Conservation (phyloP, 2,888 invertebrate genomes). For the Pseudanteris insignis region DNA sequence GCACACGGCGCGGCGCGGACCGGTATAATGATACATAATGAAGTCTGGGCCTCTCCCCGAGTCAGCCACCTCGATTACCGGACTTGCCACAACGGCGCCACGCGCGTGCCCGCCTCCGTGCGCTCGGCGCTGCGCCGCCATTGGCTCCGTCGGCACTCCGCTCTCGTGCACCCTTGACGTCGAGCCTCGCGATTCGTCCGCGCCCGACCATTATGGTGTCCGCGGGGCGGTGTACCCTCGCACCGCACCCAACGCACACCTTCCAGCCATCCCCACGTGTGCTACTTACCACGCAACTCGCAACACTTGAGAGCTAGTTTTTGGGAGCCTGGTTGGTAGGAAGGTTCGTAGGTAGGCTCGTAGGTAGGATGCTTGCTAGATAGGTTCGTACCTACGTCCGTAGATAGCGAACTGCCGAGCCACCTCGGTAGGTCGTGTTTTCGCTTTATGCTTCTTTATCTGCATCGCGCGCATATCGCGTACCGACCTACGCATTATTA, state of each 20-base stretch:
- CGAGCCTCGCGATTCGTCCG: slow-evolving; percentile 48
- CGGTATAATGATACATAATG: slow-evolving; percentile 68
- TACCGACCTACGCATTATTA: slow-evolving; percentile 48
- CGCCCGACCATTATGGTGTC: slow-evolving; percentile 63
- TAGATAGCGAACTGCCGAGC: slow-evolving; percentile 7
- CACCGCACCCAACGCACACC: slow-evolving; percentile 15
- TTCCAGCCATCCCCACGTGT: slow-evolving; percentile 29
- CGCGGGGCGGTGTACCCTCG: slow-evolving; percentile 41
- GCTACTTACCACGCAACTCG: slow-evolving; percentile 3
- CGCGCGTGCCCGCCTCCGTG: slow-evolving; percentile 52
- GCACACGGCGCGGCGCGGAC: slow-evolving; percentile 67
- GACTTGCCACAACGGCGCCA: slow-evolving; percentile 57
- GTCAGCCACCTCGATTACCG: slow-evolving; percentile 52
- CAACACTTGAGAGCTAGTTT: slow-evolving; percentile 13
- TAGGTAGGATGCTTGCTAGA: slow-evolving; percentile 22
- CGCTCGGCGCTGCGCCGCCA: slow-evolving; percentile 28
- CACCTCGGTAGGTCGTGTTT: slow-evolving; percentile 39
- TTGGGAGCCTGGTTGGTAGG: slow-evolving; percentile 18
- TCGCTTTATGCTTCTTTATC: slow-evolving; percentile 47
- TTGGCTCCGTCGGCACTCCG: slow-evolving; percentile 51
- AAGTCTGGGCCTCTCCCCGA: slow-evolving; percentile 65
- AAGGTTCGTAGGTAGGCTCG: slow-evolving; percentile 16
- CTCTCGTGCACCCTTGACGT: slow-evolving; percentile 49
- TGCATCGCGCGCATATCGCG: slow-evolving; percentile 46
- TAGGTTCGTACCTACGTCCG: slow-evolving; percentile 21